These are phyloP conservation scores for Zonitis immaculata DNA, from an alignment of 2,888 invertebrate genomes.

Conservation along the genomic window DNA sequence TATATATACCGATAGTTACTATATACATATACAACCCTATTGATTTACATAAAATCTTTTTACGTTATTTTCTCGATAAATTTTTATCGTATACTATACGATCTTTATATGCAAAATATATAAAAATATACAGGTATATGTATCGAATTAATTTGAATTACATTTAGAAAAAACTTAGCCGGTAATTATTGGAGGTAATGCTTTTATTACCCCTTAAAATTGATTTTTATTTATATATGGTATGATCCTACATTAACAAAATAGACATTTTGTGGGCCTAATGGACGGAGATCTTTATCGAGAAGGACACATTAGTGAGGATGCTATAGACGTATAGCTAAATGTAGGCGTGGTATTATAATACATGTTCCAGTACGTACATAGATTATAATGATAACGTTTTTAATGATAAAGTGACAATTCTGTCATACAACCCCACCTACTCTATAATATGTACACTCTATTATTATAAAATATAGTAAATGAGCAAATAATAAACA, in stretches of 20 bases:
- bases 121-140: too few relatives aligned
- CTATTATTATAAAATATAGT: too few relatives aligned
- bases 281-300: slow-evolving; percentile 22
- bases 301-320: slow-evolving; percentile 19
- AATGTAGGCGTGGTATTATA: slow-evolving; percentile 19
- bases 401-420: slow-evolving; percentile 41
- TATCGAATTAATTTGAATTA: too few relatives aligned
- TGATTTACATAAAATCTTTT: slow-evolving; percentile 32
- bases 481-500: slow-evolving; percentile 24
- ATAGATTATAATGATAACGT: slow-evolving; percentile 35
- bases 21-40: too few relatives aligned
- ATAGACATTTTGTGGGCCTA: slow-evolving; percentile 17
- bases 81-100: slow-evolving; percentile 21
- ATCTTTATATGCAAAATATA: too few relatives aligned
- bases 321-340: slow-evolving; percentile 17
- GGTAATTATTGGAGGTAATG: too few relatives aligned
- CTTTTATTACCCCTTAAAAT: too few relatives aligned
- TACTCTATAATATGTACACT: slow-evolving; percentile 8
- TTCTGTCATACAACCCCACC: slow-evolving; percentile 41
- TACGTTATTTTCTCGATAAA: slow-evolving; percentile 26
- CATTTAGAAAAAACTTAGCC: neutral
- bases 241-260: slow-evolving; percentile 15
- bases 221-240: too few relatives aligned
- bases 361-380: slow-evolving; percentile 25
- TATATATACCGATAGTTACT: too few relatives aligned